These are phyloP conservation scores for Machimus atricapillus DNA, from an alignment of 2,888 invertebrate genomes.

Conservation along the genomic window DNA sequence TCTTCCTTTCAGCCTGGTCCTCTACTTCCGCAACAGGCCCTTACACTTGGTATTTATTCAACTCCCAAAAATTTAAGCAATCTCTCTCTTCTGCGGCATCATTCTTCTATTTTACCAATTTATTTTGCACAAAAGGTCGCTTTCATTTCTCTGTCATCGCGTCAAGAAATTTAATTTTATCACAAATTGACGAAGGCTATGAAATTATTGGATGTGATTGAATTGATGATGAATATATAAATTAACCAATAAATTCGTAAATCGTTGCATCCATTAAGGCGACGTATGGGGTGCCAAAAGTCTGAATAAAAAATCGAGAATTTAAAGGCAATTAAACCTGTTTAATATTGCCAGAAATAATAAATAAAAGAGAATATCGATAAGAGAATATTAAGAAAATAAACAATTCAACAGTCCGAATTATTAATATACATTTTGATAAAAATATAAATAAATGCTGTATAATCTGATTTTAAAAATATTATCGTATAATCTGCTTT, in stretches of 20 bases:
- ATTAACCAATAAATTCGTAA: background rate
- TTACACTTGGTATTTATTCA: background rate
- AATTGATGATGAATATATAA: background rate
- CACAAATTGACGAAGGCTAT: background rate
- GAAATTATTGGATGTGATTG: background rate
- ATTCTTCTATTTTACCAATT: background rate
- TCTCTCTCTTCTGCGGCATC: background rate
- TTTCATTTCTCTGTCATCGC: background rate
- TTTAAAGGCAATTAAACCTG: background rate
- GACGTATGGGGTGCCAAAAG: background rate
- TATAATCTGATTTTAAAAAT: too few species aligned
- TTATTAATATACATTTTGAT: too few species aligned
- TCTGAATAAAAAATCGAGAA: background rate
- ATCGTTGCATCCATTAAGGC: background rate
- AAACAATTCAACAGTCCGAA: background rate
- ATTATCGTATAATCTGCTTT: background rate
- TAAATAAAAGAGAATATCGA: background rate
- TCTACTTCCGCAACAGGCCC: background rate
- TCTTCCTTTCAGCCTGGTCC: background rate
- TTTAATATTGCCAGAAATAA: background rate
- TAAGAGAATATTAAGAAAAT: background rate
- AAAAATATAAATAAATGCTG: too few species aligned
- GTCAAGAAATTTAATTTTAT: background rate
- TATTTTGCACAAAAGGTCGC: background rate
- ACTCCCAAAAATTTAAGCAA: background rate